phyloP scores from a whole-genome alignment of 2,797 vertebrate genomes.

The Nannoperca obscura region DNA sequence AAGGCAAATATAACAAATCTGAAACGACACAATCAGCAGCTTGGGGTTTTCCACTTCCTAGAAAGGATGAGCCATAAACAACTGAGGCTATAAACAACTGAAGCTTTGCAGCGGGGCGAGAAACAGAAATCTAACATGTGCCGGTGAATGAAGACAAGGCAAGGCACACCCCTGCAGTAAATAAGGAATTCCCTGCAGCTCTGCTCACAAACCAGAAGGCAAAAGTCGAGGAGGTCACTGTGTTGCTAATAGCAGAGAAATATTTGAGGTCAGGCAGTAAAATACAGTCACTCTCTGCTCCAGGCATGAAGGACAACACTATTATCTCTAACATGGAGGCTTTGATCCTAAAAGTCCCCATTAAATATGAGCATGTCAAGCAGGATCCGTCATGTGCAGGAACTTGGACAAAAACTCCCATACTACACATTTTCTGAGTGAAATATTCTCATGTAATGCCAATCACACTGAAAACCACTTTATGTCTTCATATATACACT shows the following conservation, averaged over 20 bases:
- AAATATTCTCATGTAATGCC: slow-evolving; percentile 31
- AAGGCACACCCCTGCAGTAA: slow-evolving; percentile 73
- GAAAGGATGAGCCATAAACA: slow-evolving; percentile 66
- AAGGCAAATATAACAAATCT: slow-evolving; percentile 39
- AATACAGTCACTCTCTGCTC: slow-evolving; percentile 44
- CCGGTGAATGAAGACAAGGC: slow-evolving; percentile 66
- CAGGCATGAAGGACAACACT: slow-evolving; percentile 38
- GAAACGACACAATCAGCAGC: slow-evolving; percentile 44
- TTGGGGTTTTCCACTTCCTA: slow-evolving; percentile 62
- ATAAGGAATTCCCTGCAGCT: slow-evolving; percentile 73
- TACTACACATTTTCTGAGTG: slow-evolving; percentile 16
- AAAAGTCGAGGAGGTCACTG: slow-evolving; percentile 66
- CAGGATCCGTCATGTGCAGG: slow-evolving; percentile 33
- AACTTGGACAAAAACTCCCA: slow-evolving; percentile 42
- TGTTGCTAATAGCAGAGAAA: slow-evolving; percentile 58
- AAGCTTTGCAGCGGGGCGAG: slow-evolving; percentile 53
- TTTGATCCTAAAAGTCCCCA: slow-evolving; percentile 49
- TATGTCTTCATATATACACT: slow-evolving; percentile 48
- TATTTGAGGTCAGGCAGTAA: slow-evolving; percentile 58
- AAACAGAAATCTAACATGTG: slow-evolving; percentile 66
- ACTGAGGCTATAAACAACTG: slow-evolving; percentile 60
- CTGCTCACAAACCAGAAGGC: slow-evolving; percentile 64
- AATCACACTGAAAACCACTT: slow-evolving; percentile 44
- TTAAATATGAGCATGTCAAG: slow-evolving; percentile 3
- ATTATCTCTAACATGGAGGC: slow-evolving; percentile 39